A percentile compares a stretch with the other conserved stretches of the same genome.
Evolutionary conservation across 64 coral and sea anemone species (phyloP).

Genomic region (Stylophora pistillata): DNA sequence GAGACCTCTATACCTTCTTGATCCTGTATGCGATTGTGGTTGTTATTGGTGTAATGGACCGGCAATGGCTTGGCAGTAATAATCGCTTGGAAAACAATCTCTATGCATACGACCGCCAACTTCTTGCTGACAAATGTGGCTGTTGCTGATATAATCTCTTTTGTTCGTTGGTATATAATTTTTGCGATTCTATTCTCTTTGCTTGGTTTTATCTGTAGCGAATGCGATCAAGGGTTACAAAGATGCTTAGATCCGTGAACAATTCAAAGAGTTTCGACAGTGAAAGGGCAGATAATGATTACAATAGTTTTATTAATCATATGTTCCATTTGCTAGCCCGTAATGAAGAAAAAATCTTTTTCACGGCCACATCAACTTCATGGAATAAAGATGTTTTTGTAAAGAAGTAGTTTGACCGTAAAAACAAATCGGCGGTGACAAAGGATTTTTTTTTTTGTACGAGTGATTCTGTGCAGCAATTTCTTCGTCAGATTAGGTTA

Average conservation of each 20-base stretch:
- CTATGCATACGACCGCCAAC: conserved; percentile 72
- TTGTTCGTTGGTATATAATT: conserved; percentile 24
- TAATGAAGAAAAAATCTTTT: too few species aligned
- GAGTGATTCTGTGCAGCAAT: too few species aligned
- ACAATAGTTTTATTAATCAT: not conserved
- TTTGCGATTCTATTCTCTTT: not conserved
- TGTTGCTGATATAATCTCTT: conserved; percentile 37
- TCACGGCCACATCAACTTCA: too few species aligned
- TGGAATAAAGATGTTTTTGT: too few species aligned
- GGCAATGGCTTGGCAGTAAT: conserved; percentile 58
- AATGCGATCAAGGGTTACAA: not conserved
- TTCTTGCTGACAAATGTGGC: conserved; percentile 62
- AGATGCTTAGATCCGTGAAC: not conserved
- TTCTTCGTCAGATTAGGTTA: too few species aligned
- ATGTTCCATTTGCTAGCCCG: not conserved
- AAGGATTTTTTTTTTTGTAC: too few species aligned
- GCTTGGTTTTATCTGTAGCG: conserved; percentile 1
- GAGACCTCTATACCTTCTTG: not conserved
- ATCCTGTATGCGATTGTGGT: conserved; percentile 6
- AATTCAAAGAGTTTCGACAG: conserved; percentile 5
- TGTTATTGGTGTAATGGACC: conserved; percentile 39
- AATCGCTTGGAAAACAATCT: conserved; percentile 22
- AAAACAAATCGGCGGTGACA: too few species aligned
- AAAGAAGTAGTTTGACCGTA: too few species aligned
- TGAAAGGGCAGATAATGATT: conserved; percentile 1